A percentile compares a stretch with the other conserved stretches of the same genome.
phyloP scores from a whole-genome alignment of 2,888 invertebrate genomes.

The Macrosiphum euphorbiae region DNA sequence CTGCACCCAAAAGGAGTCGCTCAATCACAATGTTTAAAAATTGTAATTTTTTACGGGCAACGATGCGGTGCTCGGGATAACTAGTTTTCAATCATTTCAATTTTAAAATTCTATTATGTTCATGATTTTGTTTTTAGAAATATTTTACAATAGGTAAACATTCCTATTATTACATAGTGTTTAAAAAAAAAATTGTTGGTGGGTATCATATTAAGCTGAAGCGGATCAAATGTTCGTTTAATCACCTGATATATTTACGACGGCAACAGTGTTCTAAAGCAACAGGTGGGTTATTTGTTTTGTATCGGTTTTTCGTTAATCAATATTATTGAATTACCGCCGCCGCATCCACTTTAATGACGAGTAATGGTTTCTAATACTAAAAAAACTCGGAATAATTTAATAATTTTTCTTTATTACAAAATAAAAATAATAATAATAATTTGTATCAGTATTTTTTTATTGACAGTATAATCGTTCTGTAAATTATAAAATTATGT shows the following conservation, averaged over 20 bases:
- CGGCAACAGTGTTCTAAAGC: neutral
- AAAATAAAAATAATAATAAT: neutral
- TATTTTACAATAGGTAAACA: neutral
- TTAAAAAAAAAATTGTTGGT: neutral
- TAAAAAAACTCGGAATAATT: neutral
- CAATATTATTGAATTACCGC: conserved; percentile 27
- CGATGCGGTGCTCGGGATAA: no score
- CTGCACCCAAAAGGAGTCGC: no score
- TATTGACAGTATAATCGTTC: neutral
- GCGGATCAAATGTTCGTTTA: conserved; percentile 25
- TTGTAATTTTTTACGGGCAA: no score
- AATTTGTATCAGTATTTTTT: neutral
- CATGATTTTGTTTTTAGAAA: neutral
- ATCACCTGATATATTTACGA: conserved; percentile 28
- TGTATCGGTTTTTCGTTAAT: conserved; percentile 42
- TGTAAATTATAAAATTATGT: neutral
- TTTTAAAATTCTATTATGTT: neutral
- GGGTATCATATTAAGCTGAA: neutral
- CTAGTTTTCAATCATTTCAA: neutral
- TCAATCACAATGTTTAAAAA: no score
- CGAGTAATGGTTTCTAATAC: neutral
- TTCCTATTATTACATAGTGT: neutral
- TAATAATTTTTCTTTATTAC: neutral
- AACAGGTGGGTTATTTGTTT: conserved; percentile 46
- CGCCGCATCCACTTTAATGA: neutral